Evolutionary conservation across 2,113 vertebrate species (phyloP).

Genomic region (Castor canadensis): DNA sequence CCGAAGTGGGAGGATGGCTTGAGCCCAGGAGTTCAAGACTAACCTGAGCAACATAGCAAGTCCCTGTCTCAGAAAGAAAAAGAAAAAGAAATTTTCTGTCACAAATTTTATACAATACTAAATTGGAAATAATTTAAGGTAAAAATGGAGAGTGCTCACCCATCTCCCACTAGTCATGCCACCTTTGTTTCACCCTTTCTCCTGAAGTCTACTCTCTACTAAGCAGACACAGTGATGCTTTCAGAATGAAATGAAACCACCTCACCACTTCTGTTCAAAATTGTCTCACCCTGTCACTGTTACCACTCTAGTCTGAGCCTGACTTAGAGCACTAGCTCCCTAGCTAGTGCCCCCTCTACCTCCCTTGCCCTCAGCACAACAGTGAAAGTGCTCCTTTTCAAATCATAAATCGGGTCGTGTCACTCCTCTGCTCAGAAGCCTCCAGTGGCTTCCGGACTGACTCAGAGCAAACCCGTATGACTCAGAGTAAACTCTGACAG

Average conservation of each 20-base stretch:
- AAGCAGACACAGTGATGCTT: background rate
- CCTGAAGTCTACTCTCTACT: background rate
- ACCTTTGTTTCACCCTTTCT: background rate
- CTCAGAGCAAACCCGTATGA: constrained; percentile 60
- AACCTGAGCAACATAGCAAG: background rate
- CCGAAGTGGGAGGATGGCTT: background rate
- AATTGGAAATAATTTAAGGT: background rate
- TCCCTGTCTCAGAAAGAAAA: background rate
- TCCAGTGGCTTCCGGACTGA: constrained; percentile 57
- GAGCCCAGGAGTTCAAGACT: background rate
- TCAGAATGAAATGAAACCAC: constrained; percentile 29
- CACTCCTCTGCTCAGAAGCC: constrained; percentile 18
- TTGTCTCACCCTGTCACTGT: background rate
- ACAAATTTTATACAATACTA: background rate
- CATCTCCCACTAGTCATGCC: background rate
- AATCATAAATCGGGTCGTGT: background rate
- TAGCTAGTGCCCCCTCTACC: background rate
- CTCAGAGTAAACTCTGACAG: constrained; percentile 45
- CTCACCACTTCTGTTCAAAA: background rate
- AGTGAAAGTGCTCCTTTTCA: constrained; percentile 48
- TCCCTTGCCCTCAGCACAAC: background rate
- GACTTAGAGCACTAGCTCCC: background rate
- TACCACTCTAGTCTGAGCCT: background rate
- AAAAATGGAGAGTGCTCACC: background rate
- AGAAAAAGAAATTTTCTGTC: background rate